Base-by-base conservation (phyloP, 2,113 vertebrate species). In the Corydoras sp. region DNA sequence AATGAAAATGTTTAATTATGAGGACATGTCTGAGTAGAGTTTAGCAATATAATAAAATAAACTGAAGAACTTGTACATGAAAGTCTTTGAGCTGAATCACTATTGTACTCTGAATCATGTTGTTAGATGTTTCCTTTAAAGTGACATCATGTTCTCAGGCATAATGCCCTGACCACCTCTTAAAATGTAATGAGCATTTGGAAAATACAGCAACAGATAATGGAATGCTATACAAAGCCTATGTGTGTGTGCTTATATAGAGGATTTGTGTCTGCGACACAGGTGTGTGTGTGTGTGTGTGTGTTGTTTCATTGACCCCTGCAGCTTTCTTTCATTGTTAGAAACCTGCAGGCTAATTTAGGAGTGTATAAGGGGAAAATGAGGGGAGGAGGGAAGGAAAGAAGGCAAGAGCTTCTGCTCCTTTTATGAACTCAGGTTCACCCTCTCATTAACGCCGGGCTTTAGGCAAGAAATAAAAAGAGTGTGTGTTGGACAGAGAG, bases 371-470 rank as follows among this genome's bases (percentile, higher is more conserved):
- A 49, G 24, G 64, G 58, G n/a, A 10, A 18, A 43, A 58, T 43
- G 59, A 60, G 53, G 58, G 4, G 68, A 56, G 55, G 58, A 30
- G 50, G 24, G 49, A 30, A 29, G 53, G 15, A 43, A 32, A 62
- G 61, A 43, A 43, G 61, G 18, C 13, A 29, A 14, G 6, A 48
- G 9, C 24, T 50, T 11, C 2, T 48, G 58, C 58, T 65, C 64
- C 30, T 55, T 66, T 66, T 74, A 69, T 69, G n/a, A 66, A 35
- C 63, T 73, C 62, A 29, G 10, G 50, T 61, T 75, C 65, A 71
- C 49, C 64, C 76, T 48, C 65, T 78, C 73, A 78, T 75, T 78
- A 72, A 70, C 30, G 35, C 53, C 8, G 10, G 53, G 69, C 77
- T 69, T 4, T 49, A 43, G 66, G 72, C 72, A 24, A 75, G 43